phyloP scores from a whole-genome alignment of 2,888 invertebrate species.

The Caenorhabditis becei region DNA sequence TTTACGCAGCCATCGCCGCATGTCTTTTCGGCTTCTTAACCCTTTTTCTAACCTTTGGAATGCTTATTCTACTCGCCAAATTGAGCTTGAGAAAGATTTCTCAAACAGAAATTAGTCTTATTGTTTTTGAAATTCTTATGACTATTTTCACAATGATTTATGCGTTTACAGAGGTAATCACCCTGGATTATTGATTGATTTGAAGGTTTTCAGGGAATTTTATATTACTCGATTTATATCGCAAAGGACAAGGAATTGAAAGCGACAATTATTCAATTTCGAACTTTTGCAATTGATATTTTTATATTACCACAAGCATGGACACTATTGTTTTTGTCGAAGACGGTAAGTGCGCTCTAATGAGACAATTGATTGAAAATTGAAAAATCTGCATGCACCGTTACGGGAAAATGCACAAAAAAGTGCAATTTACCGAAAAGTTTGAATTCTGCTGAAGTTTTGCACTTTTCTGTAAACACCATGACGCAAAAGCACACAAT shows the following conservation, averaged over 20 bases:
- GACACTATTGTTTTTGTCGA: slow-evolving; percentile 59
- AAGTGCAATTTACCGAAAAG: too few relatives aligned
- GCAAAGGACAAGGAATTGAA: slow-evolving; percentile 54
- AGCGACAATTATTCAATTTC: slow-evolving; percentile 52
- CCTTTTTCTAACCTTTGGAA: slow-evolving; percentile 45
- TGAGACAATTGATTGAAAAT: background rate
- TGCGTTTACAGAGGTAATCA: slow-evolving; percentile 55
- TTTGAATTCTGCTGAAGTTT: background rate
- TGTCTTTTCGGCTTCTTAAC: slow-evolving; percentile 48
- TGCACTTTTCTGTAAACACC: too few relatives aligned
- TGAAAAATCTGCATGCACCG: background rate
- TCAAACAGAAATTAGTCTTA: slow-evolving; percentile 44
- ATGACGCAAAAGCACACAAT: too few relatives aligned
- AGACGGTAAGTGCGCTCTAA: slow-evolving; percentile 24
- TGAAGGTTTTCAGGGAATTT: slow-evolving; percentile 42
- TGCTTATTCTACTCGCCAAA: slow-evolving; percentile 41
- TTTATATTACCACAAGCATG: slow-evolving; percentile 64
- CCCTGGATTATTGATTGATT: background rate
- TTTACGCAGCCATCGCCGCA: slow-evolving; percentile 57
- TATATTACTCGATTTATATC: slow-evolving; percentile 58
- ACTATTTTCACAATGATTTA: slow-evolving; percentile 59
- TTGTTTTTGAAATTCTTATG: slow-evolving; percentile 64
- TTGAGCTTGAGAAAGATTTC: slow-evolving; percentile 41
- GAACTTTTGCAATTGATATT: slow-evolving; percentile 61
- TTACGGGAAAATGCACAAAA: too few relatives aligned